These are phyloP conservation scores for Papilio glaucus DNA, from an alignment of 1,140 invertebrate species.

Conservation along the genomic window DNA sequence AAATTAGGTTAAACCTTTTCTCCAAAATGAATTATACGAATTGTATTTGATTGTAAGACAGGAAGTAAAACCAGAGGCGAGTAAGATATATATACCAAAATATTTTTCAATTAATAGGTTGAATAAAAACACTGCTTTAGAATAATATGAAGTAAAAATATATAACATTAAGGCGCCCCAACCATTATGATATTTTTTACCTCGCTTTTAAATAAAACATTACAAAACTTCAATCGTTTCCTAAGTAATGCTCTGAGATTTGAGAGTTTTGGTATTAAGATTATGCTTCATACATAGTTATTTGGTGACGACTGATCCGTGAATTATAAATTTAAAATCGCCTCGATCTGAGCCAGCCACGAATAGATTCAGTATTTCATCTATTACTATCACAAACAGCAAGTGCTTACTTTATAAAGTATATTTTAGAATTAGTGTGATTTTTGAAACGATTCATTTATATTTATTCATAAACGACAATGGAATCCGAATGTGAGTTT, in stretches of 20 bases:
- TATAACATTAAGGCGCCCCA: neutral
- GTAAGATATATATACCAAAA: too few species aligned
- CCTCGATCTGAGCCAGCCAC: slow-evolving; percentile 15
- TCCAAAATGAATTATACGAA: too few species aligned
- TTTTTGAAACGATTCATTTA: neutral
- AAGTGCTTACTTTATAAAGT: slow-evolving; percentile 12
- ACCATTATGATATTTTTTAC: neutral
- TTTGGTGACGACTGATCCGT: slow-evolving; percentile 46
- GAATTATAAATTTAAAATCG: slow-evolving; percentile 25
- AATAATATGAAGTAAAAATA: slow-evolving; percentile 1
- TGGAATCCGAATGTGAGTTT: slow-evolving; percentile 47
- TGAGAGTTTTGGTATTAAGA: slow-evolving; percentile 70
- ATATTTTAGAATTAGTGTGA: slow-evolving; percentile 23
- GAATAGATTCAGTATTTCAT: slow-evolving; percentile 25
- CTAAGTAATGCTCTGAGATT: slow-evolving; percentile 43
- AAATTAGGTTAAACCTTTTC: too few species aligned
- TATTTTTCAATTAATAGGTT: slow-evolving; percentile 4
- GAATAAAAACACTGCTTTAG: neutral
- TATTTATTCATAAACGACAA: slow-evolving; percentile 3
- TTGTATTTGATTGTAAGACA: too few species aligned
- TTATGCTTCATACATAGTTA: slow-evolving; percentile 65
- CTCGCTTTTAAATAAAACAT: slow-evolving; percentile 17
- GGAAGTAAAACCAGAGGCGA: too few species aligned
- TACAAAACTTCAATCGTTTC: slow-evolving; percentile 43
- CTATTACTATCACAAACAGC: neutral